Base-by-base conservation (phyloP, 1,140 invertebrate species). In the Drosophila orena region DNA sequence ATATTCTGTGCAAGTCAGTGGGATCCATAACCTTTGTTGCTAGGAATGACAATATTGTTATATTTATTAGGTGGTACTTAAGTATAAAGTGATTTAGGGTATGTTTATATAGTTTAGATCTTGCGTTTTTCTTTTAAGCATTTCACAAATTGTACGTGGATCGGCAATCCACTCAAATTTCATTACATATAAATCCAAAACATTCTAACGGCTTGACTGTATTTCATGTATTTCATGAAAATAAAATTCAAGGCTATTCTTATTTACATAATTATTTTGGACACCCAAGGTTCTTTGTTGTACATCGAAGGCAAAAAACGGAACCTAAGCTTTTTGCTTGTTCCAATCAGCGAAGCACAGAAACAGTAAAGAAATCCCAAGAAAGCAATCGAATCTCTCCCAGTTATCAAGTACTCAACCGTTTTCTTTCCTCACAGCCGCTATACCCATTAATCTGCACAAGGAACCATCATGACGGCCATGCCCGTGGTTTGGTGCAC, bases 401-500 rank as follows among this genome's bases (percentile, higher is more conserved):
- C 34, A 43, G 2, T 37, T 37, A 15, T 54, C n/a, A 22, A 42
- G 17, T 20, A 54, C 34, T 69, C 22, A 38, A 61, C 24, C 30
- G 30, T 59, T 72, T 40, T 58, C 40, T 72, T 24, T 59, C 20
- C 55, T 14, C 38, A 58, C 54, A 72, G 69, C 54, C 14, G 43
- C 15, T 46, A 43, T 40, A 7, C 27, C n/a, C 14, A 8, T 14
- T 27, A 8, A 42, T 20, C 27, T 10, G 12, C 14, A 10, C 66
- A 10, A 44, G 22, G 5, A 30, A 20, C n/a, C 27, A 70, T 12
- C 27, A 92, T 91, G 88, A 79, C 91, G 47, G 78, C 88, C 60
- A 91, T 90, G 79, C 92, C 92, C 8, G 92, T 92, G 30, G 92
- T 92, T 12, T 92, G 92, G 92, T 92, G 92, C 59, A 88, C 92